A percentile compares a stretch with the other conserved stretches of the same genome.
Conservation (phyloP, 37 sponge, comb jelly and placozoan genomes). For the Cliona cf. orientalis region DNA sequence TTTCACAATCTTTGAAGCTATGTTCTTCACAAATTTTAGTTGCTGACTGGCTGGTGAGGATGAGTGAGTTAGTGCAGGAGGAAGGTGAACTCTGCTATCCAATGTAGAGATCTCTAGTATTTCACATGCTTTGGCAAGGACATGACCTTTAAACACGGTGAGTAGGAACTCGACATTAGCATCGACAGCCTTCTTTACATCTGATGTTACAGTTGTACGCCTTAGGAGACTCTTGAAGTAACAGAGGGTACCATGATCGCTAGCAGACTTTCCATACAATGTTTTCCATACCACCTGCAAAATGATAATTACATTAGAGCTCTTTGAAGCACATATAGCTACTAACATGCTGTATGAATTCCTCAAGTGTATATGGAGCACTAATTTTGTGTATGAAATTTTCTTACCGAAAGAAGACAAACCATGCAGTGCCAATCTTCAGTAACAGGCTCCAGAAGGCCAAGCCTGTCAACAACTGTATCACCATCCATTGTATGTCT, state of each 20-base stretch:
- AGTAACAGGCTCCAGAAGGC: too few species aligned
- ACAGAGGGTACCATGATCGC: slow-evolving; percentile 51
- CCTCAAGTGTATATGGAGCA: too few species aligned
- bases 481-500: too few species aligned
- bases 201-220: background rate
- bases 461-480: too few species aligned
- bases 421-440: too few species aligned
- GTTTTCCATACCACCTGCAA: slow-evolving; percentile 38
- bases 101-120: background rate
- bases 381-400: too few species aligned
- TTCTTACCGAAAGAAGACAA: too few species aligned
- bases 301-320: too few species aligned
- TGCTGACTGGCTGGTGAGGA: background rate
- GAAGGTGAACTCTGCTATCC: background rate
- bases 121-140: slow-evolving; percentile 8
- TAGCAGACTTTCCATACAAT: background rate
- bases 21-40: background rate
- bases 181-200: slow-evolving; percentile 35
- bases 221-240: slow-evolving; percentile 18
- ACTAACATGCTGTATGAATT: too few species aligned
- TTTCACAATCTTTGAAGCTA: slow-evolving; percentile 8
- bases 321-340: too few species aligned
- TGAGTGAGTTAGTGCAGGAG: background rate
- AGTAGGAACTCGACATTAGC: slow-evolving; percentile 27
- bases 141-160: slow-evolving; percentile 35